Base-by-base conservation (phyloP, 2,113 vertebrate species). In the Microcebus ravelobensis region DNA sequence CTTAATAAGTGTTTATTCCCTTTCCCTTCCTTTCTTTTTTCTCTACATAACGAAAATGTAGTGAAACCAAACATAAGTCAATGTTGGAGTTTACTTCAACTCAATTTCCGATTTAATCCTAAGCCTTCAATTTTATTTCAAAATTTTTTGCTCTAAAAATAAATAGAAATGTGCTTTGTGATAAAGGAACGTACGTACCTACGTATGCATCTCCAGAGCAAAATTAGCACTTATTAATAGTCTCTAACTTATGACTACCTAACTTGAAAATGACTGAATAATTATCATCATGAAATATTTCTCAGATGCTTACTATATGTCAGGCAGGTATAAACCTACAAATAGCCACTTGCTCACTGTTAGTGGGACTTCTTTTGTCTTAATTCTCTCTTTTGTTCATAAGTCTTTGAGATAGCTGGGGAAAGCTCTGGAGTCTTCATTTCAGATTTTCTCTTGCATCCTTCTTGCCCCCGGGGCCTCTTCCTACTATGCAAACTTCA, bases 51-150 rank as follows among this genome's bases (percentile, higher is more conserved):
- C 23, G 67, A 15, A 81, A 81, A 85, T 52, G 9, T 27, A 48
- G 20, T 1, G 42, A 45, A 74, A 13, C 20, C 34, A 36, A n/a
- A 86, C 17, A 59, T 50, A 48, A 87, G 29, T 10, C 52, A 96
- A 67, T 70, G 45, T 42, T 59, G 68, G 13, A 63, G 11, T 48
- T 87, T 71, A 63, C 31, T 87, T 84, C 34, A 94, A 34, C 11
- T 63, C 36, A 77, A 55, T 65, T 87, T 91, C 45, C 25, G 87
- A 50, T 79, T 89, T 89, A 93, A 82, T 84, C 8, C 36, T 77
- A 15, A 76, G 39, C 25, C 59, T 96, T 90, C 29, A 90, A 90
- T 87, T 93, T 76, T 61, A 84, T 68, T 88, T 91, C 25, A 80
- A 68, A 23, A 21, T 29, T 31, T 57, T 23, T 65, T 82, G 74